phyloP scores from a whole-genome alignment of 1,140 invertebrate genomes.

The Dinoponera quadriceps region DNA sequence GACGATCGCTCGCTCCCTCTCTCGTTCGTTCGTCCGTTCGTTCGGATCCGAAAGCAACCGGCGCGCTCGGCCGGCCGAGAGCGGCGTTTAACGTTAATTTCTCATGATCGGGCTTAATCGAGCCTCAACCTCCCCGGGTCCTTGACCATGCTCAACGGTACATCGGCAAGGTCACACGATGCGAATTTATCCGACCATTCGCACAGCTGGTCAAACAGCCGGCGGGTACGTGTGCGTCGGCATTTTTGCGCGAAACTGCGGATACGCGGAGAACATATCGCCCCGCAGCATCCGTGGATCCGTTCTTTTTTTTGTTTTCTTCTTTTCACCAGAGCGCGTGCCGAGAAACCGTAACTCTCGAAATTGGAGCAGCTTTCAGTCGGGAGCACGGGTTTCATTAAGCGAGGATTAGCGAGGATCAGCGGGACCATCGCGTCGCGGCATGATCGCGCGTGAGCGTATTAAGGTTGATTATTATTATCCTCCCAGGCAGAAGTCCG shows the following conservation, averaged over 20 bases:
- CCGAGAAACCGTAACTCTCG: no score
- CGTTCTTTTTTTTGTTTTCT: no score
- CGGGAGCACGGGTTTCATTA: no score
- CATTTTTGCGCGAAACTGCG: conserved; percentile 17
- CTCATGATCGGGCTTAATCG: conserved; percentile 46
- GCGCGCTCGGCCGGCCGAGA: not conserved
- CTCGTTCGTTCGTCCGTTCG: not conserved
- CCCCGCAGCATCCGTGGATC: no score
- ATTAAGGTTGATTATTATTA: no score
- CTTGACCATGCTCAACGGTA: conserved; percentile 37
- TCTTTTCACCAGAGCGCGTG: no score
- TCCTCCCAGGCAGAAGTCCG: no score
- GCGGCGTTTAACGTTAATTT: conserved; percentile 35
- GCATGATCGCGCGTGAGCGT: not conserved
- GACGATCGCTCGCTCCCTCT: conserved; percentile 6
- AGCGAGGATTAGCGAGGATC: no score
- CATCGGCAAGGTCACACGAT: conserved; percentile 35
- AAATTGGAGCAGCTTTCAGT: no score
- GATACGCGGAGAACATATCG: no score
- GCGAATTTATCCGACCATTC: conserved; percentile 54
- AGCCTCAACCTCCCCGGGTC: conserved; percentile 25
- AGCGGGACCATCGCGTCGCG: no score
- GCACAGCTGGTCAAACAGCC: conserved; percentile 37
- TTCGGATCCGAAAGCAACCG: conserved; percentile 11
- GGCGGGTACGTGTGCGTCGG: not conserved